Percentiles rank a stretch among this genome's conserved stretches.
Conservation (phyloP, 2,888 invertebrate genomes). For the Neria commutata region DNA sequence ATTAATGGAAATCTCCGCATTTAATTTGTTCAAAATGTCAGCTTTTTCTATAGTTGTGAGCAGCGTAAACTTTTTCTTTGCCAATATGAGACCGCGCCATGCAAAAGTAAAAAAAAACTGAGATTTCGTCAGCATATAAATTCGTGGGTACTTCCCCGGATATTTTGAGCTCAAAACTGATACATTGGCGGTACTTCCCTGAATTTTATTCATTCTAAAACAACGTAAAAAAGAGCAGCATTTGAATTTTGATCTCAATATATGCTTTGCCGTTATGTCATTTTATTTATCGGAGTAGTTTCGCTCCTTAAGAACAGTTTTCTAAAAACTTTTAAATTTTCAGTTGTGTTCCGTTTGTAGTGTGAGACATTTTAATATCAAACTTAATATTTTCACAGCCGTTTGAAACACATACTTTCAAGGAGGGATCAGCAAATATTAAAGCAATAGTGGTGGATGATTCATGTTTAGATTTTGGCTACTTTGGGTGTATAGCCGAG, state of each 20-base stretch:
- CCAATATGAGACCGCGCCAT: too few relatives aligned
- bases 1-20: neutral
- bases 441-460: constrained; percentile 36
- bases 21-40: neutral
- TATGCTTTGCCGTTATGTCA: too few relatives aligned
- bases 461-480: constrained; percentile 32
- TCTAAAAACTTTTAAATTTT: too few relatives aligned
- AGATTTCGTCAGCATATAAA: too few relatives aligned
- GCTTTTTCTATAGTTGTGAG: neutral
- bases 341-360: too few relatives aligned
- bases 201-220: neutral
- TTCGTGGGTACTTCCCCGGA: neutral
- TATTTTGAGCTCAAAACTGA: neutral
- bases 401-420: constrained; percentile 6
- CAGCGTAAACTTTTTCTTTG: neutral
- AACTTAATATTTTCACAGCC: neutral
- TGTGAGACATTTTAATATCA: too few relatives aligned
- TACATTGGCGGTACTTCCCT: neutral
- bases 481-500: constrained; percentile 34
- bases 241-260: too few relatives aligned
- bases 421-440: constrained; percentile 22
- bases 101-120: too few relatives aligned
- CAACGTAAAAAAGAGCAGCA: neutral
- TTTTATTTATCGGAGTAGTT: too few relatives aligned
- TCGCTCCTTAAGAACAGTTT: too few relatives aligned